Percentiles rank a stretch among this genome's conserved stretches.
Evolutionary conservation across 2,888 invertebrate species (phyloP).

Genomic region (Chymomyza procnemis): DNA sequence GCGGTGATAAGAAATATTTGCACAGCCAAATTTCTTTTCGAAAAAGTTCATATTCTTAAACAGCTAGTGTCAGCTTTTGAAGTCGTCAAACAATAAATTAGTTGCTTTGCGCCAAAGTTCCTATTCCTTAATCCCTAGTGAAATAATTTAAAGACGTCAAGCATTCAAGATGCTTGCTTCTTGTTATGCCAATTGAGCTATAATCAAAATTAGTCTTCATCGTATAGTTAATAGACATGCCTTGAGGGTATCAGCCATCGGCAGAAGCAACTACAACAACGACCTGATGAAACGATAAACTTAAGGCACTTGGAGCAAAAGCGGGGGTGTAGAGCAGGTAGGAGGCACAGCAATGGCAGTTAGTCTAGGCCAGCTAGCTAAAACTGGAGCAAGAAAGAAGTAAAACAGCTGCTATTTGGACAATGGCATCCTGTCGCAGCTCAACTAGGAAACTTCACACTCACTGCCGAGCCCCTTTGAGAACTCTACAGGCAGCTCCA

Average conservation of each 20-base stretch:
- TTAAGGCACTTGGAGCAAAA: constrained; percentile 32
- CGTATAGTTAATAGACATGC: neutral
- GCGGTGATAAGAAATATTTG: too few relatives aligned
- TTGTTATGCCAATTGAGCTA: too few relatives aligned
- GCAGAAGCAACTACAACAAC: constrained; percentile 50
- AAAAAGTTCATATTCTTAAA: too few relatives aligned
- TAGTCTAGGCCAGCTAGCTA: neutral
- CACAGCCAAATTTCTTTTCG: too few relatives aligned
- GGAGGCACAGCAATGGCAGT: neutral
- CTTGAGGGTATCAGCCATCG: neutral
- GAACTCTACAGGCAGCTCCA: neutral
- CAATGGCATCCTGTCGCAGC: constrained; percentile 39
- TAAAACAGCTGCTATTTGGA: constrained; percentile 71
- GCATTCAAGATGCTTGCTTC: too few relatives aligned
- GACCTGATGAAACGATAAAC: constrained; percentile 70
- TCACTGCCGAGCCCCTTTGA: neutral
- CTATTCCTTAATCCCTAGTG: too few relatives aligned
- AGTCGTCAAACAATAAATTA: too few relatives aligned
- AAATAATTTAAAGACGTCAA: too few relatives aligned
- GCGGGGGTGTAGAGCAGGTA: too few relatives aligned
- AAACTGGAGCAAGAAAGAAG: constrained; percentile 42
- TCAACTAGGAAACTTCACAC: neutral
- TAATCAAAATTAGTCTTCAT: neutral
- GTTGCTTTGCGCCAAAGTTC: too few relatives aligned
- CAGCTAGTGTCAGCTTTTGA: too few relatives aligned